phyloP scores from a whole-genome alignment of 2,797 vertebrate species.

The Enteromius mattozi region DNA sequence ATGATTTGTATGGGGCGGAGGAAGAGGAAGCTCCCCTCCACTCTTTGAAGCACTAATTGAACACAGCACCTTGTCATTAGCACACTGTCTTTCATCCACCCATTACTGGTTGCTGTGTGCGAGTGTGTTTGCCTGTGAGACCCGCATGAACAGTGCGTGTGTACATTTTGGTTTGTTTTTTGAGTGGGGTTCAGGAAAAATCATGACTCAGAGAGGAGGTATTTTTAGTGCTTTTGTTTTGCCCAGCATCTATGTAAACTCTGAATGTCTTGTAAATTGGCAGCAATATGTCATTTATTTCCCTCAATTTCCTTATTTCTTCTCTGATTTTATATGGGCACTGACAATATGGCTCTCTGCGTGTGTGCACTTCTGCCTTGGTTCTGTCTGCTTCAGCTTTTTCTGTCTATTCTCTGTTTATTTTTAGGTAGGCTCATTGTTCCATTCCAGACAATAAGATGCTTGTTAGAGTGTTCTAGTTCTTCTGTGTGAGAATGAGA shows the following conservation, averaged over 20 bases:
- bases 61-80: slow-evolving; percentile 75
- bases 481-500: neutral
- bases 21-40: slow-evolving; percentile 43
- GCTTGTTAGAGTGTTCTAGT: slow-evolving; percentile 43
- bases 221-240: slow-evolving; percentile 25
- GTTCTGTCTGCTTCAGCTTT: slow-evolving; percentile 32
- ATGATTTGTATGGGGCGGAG: slow-evolving; percentile 53
- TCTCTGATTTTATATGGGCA: neutral
- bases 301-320: neutral
- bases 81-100: slow-evolving; percentile 64
- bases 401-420: slow-evolving; percentile 26
- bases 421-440: slow-evolving; percentile 41
- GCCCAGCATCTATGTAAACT: slow-evolving; percentile 11
- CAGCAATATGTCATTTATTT: slow-evolving; percentile 19
- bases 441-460: slow-evolving; percentile 39
- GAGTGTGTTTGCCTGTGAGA: slow-evolving; percentile 45
- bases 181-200: slow-evolving; percentile 25
- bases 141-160: slow-evolving; percentile 14
- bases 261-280: slow-evolving; percentile 15
- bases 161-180: slow-evolving; percentile 27
- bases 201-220: slow-evolving; percentile 46
- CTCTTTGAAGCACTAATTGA: slow-evolving; percentile 76
- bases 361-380: neutral
- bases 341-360: slow-evolving; percentile 1
- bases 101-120: slow-evolving; percentile 45